Evolutionary conservation across 2,113 vertebrate species (phyloP).

Genomic region (Mugil cephalus): DNA sequence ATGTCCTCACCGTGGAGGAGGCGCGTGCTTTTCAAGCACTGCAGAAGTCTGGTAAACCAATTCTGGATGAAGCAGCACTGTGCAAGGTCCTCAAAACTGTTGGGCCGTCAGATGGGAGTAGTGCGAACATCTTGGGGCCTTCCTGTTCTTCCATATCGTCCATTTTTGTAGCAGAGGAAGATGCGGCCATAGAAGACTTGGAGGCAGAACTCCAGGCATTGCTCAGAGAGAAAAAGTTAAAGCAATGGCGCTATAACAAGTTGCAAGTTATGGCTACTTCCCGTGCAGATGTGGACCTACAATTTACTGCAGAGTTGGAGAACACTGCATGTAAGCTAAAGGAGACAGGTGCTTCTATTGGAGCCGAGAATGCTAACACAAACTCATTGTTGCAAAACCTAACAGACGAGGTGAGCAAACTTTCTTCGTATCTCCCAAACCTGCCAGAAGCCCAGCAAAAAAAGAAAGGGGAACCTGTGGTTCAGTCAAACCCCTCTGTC

Average conservation of each 20-base stretch:
- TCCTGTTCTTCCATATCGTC: conserved; percentile 32
- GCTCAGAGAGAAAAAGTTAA: conserved; percentile 85
- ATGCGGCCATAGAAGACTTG: conserved; percentile 81
- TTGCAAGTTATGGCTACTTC: conserved; percentile 83
- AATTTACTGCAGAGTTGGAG: conserved; percentile 73
- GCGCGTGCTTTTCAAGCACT: conserved; percentile 83
- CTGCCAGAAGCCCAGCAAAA: conserved; percentile 38
- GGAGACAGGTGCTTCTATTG: conserved; percentile 75
- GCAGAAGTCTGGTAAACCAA: conserved; percentile 80
- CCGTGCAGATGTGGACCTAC: conserved; percentile 75
- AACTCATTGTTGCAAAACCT: conserved; percentile 84
- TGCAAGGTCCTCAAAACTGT: conserved; percentile 88
- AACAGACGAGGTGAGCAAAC: conserved; percentile 74
- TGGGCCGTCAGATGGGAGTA: conserved; percentile 57
- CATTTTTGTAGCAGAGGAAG: conserved; percentile 76
- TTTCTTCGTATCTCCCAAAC: conserved; percentile 81
- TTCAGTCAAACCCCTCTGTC: conserved; percentile 6
- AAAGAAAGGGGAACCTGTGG: conserved; percentile 33
- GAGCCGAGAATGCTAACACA: conserved; percentile 80
- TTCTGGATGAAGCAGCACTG: conserved; percentile 87
- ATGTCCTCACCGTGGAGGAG: conserved; percentile 86
- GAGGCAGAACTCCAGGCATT: conserved; percentile 87
- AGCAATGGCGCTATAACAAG: conserved; percentile 84
- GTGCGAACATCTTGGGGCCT: conserved; percentile 10
- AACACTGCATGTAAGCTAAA: conserved; percentile 72